Conservation (phyloP, 2,888 invertebrate genomes). For the Drosophila phalerata region DNA sequence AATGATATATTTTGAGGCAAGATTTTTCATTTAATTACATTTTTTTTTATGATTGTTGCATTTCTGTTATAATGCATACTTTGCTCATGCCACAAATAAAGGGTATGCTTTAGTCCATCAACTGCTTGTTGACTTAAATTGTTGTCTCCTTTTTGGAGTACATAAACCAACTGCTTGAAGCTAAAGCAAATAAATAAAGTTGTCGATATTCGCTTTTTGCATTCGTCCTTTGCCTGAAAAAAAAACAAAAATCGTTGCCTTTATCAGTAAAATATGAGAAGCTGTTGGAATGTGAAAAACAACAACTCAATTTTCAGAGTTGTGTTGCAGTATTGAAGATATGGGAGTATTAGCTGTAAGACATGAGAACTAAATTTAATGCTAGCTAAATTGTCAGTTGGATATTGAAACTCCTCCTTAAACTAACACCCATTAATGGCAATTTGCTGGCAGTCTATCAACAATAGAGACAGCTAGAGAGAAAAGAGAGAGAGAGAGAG, state of each 20-base stretch:
- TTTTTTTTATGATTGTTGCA: neutral
- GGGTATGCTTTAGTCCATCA: conserved; percentile 23
- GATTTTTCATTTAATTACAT: too few relatives aligned
- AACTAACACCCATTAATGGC: conserved; percentile 51
- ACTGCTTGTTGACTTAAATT: neutral
- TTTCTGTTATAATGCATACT: neutral
- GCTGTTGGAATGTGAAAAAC: conserved; percentile 58
- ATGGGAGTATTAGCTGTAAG: neutral
- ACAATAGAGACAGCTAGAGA: conserved; percentile 9
- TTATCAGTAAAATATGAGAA: conserved; percentile 56
- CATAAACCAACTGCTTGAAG: conserved; percentile 61
- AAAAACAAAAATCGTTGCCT: conserved; percentile 25
- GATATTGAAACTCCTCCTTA: conserved; percentile 23
- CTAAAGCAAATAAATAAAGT: conserved; percentile 67
- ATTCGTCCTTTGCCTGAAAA: conserved; percentile 60
- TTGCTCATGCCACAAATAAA: neutral
- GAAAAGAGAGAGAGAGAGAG: neutral
- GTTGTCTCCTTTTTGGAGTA: conserved; percentile 38
- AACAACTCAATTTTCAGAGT: conserved; percentile 65
- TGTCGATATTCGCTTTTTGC: conserved; percentile 66
- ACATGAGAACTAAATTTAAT: conserved; percentile 8
- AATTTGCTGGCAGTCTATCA: conserved; percentile 58
- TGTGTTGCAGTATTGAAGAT: conserved; percentile 15
- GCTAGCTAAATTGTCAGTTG: conserved; percentile 35
- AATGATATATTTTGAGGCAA: too few relatives aligned